Conservation (phyloP, 2,113 vertebrate genomes). For the Steatornis caripensis region DNA sequence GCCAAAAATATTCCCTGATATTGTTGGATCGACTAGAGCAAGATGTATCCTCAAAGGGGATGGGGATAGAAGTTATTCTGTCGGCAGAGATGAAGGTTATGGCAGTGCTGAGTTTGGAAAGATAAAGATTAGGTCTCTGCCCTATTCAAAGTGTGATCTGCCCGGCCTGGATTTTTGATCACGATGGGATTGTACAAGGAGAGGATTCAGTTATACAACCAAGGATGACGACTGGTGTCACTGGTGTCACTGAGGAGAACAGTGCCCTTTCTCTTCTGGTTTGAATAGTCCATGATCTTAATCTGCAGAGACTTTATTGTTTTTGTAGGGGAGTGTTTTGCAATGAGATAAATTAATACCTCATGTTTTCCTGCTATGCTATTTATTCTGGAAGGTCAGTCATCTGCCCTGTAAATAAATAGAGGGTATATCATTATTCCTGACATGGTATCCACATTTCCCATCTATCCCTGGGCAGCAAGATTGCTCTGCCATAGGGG, state of each 20-base stretch:
- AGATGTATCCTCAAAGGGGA: background rate
- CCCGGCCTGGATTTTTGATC: background rate
- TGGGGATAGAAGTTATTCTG: background rate
- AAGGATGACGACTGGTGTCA: background rate
- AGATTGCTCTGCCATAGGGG: background rate
- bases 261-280: background rate
- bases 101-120: background rate
- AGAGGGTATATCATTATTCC: background rate
- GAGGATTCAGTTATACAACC: background rate
- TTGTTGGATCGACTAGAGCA: background rate
- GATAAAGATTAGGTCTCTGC: background rate
- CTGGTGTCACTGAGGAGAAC: background rate
- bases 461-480: background rate
- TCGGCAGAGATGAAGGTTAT: background rate
- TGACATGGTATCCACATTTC: background rate
- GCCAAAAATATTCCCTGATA: background rate
- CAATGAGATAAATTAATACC: background rate
- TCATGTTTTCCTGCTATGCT: background rate
- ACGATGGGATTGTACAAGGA: background rate
- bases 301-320: background rate
- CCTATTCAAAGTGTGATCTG: background rate
- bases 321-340: background rate
- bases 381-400: background rate
- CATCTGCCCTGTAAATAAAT: background rate
- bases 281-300: background rate